phyloP scores from a whole-genome alignment of 2,113 vertebrate genomes.

The Thalassoma bifasciatum region DNA sequence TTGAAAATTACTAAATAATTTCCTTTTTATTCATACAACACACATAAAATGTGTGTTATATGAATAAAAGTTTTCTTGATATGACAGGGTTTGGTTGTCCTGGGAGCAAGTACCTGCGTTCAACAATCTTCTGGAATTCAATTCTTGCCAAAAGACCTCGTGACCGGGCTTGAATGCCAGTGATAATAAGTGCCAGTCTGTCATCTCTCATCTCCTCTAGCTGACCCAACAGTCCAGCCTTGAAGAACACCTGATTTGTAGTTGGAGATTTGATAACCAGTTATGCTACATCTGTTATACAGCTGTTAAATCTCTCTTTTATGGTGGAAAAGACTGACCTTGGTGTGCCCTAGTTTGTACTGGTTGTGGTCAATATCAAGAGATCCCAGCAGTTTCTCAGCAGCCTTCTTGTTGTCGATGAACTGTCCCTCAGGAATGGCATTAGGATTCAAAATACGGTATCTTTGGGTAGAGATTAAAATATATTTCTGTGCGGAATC shows the following conservation, averaged over 20 bases:
- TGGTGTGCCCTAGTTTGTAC: slow-evolving; percentile 88
- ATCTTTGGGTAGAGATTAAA: slow-evolving; percentile 55
- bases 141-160: slow-evolving; percentile 88
- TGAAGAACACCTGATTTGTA: slow-evolving; percentile 80
- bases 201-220: slow-evolving; percentile 93
- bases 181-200: slow-evolving; percentile 88
- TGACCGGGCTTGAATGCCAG: slow-evolving; percentile 87
- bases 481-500: background rate
- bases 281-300: background rate
- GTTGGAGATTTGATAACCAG: background rate
- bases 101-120: slow-evolving; percentile 82
- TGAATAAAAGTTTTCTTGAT: too few species aligned
- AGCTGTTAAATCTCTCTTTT: background rate
- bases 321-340: slow-evolving; percentile 68
- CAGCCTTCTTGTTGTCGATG: slow-evolving; percentile 90
- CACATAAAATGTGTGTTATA: too few species aligned
- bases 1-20: background rate
- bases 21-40: background rate
- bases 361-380: slow-evolving; percentile 86
- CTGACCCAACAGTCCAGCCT: slow-evolving; percentile 88
- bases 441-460: slow-evolving; percentile 68
- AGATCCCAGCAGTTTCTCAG: slow-evolving; percentile 82
- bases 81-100: background rate
- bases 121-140: slow-evolving; percentile 90
- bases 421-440: slow-evolving; percentile 85